Base-by-base conservation (phyloP, 2,888 invertebrate genomes). In the Carabus problematicus region DNA sequence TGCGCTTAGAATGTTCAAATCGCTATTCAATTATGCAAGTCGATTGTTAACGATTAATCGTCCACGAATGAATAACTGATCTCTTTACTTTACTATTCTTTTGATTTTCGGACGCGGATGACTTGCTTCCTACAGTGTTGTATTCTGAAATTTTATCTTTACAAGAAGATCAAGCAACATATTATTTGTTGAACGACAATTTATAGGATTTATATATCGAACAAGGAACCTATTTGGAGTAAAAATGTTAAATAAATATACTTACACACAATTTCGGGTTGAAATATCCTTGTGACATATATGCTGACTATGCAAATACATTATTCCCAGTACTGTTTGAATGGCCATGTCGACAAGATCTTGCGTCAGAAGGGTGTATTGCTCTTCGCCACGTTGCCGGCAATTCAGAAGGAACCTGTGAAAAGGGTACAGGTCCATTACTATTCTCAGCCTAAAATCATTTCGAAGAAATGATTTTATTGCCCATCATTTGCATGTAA, bases 211-310 rank as follows among this genome's bases (percentile, higher is more conserved):
- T n/a, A n/a, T n/a, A n/a, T n/a, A n/a, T n/a, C n/a, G n/a, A n/a
- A n/a, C n/a, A n/a, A 29, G 29, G 2, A 29, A 29, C 6, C 6
- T 29, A 29, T 29, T 29, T 29, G 6, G 2, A 29, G 3, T 29
- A 29, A 29, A 29, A 6, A 3, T 29, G 3, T 29, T 2, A 29
- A 29, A 29, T 19, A 55, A 18, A 49, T 42, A 72, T 76, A 91
- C 94, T 92, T 89, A 95, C 95, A 96, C 91, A 86, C 96, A 97
- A 86, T 97, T 97, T 78, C 97, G 89, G 56, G 97, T 92, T 60
- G 97, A 96, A 70, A 98, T 86, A 82, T 98, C 98, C 81, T 92
- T 92, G 82, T 98, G 98, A 70, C 97, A 86, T 70, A 98, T 89
- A 77, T 94, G 91, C 80, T 94, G 91, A 74, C 93, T 91, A 81